phyloP scores from a whole-genome alignment of 2,888 invertebrate genomes.

The Acheta domesticus region DNA sequence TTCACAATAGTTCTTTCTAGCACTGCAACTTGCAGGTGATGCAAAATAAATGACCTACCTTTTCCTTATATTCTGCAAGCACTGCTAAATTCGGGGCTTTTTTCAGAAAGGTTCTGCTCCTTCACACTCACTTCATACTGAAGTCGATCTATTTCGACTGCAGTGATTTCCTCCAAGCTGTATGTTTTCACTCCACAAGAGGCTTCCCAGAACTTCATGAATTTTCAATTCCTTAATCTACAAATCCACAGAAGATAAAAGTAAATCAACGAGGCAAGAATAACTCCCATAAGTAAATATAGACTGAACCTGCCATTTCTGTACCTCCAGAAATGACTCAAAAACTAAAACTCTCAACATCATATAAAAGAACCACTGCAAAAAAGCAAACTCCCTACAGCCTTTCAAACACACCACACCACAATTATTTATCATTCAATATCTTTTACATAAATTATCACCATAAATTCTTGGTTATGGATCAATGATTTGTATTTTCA shows the following conservation, averaged over 20 bases:
- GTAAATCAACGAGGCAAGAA: too few species aligned
- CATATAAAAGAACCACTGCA: too few species aligned
- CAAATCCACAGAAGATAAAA: slow-evolving; percentile 32
- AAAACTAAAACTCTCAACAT: slow-evolving; percentile 10
- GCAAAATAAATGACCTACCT: slow-evolving; percentile 41
- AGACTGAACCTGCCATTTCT: background rate
- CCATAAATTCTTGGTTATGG: too few species aligned
- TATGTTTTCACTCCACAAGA: slow-evolving; percentile 49
- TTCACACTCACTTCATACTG: slow-evolving; percentile 57
- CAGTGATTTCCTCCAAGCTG: slow-evolving; percentile 64
- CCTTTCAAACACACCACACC: too few species aligned
- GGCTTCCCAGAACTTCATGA: slow-evolving; percentile 56
- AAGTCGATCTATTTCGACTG: slow-evolving; percentile 55
- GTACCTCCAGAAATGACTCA: slow-evolving; percentile 29
- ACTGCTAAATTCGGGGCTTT: slow-evolving; percentile 71
- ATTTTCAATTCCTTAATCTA: slow-evolving; percentile 60
- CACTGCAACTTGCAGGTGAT: too few species aligned
- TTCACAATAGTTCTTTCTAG: too few species aligned
- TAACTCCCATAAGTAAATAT: too few species aligned
- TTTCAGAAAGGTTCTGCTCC: slow-evolving; percentile 59
- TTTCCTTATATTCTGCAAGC: slow-evolving; percentile 62
- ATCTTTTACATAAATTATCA: too few species aligned
- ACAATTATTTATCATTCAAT: too few species aligned
- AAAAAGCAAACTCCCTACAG: too few species aligned
- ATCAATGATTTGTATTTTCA: too few species aligned